phyloP scores from a whole-genome alignment of 2,113 vertebrate genomes.

The Orientallactaga bullata region DNA sequence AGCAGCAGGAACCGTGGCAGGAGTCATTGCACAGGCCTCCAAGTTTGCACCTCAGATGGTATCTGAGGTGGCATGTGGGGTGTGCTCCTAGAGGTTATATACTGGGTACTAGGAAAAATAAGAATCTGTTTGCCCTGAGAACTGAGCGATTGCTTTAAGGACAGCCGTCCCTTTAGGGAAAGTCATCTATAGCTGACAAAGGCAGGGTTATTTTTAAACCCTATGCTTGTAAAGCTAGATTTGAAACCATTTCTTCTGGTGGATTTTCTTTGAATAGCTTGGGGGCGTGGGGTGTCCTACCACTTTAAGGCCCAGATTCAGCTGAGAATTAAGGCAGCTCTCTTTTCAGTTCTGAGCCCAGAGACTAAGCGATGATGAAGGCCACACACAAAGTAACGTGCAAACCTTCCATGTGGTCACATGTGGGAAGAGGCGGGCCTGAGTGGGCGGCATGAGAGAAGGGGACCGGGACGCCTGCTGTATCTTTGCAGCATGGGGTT shows the following conservation, averaged over 20 bases:
- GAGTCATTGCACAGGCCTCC: neutral
- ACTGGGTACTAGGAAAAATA: slow-evolving; percentile 49
- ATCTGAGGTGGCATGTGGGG: neutral
- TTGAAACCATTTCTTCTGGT: slow-evolving; percentile 74
- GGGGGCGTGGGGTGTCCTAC: slow-evolving; percentile 64
- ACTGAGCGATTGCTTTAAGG: slow-evolving; percentile 75
- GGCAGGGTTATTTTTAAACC: slow-evolving; percentile 81
- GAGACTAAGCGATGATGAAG: neutral
- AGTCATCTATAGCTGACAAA: slow-evolving; percentile 78
- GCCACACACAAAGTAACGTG: neutral
- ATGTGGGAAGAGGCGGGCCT: neutral
- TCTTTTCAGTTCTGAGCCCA: slow-evolving; percentile 21
- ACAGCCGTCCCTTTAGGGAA: slow-evolving; percentile 80
- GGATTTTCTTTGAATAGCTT: slow-evolving; percentile 74
- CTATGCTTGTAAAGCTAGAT: slow-evolving; percentile 75
- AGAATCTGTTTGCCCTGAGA: slow-evolving; percentile 68
- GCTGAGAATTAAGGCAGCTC: slow-evolving; percentile 31
- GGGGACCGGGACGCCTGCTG: too few relatives aligned
- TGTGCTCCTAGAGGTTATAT: slow-evolving; percentile 1
- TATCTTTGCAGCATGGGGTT: neutral
- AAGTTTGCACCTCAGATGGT: slow-evolving; percentile 25
- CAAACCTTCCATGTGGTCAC: neutral
- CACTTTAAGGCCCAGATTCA: slow-evolving; percentile 47
- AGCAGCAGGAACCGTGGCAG: neutral
- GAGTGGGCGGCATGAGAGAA: neutral